Evolutionary conservation across 2,113 vertebrate species (phyloP).

Genomic region (Halcyon senegalensis): DNA sequence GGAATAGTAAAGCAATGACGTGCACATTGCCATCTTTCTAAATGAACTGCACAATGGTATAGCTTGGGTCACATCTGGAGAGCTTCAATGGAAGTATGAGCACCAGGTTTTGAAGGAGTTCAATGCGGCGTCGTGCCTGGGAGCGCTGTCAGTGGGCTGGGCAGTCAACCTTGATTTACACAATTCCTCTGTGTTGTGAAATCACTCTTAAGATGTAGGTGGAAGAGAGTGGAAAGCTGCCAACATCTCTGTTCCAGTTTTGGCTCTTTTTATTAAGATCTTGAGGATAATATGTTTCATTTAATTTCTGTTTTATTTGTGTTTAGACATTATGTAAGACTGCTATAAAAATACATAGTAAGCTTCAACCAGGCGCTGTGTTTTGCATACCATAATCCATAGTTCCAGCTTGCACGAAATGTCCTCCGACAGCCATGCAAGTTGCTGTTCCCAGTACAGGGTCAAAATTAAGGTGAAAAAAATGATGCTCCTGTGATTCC

Average conservation of each 20-base stretch:
- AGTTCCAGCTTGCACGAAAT: neutral
- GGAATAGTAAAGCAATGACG: neutral
- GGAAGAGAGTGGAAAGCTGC: neutral
- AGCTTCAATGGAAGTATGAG: neutral
- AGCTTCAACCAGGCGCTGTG: accelerated
- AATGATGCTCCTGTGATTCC: neutral
- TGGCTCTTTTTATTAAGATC: neutral
- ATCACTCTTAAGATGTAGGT: neutral
- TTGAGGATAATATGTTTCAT: neutral
- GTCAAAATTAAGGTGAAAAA: neutral
- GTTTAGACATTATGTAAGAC: neutral
- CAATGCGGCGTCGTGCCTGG: neutral
- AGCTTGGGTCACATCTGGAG: neutral
- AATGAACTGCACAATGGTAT: neutral
- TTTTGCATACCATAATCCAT: neutral
- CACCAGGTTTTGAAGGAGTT: neutral
- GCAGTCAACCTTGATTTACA: accelerated
- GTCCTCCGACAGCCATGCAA: neutral
- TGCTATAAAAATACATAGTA: neutral
- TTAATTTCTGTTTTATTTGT: neutral
- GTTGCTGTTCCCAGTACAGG: neutral
- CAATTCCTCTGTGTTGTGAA: neutral
- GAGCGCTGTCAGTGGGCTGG: neutral
- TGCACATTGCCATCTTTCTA: neutral
- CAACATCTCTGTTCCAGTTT: neutral